These are phyloP conservation scores for Eonycteris spelaea DNA, from an alignment of 2,113 vertebrate species.

Conservation along the genomic window DNA sequence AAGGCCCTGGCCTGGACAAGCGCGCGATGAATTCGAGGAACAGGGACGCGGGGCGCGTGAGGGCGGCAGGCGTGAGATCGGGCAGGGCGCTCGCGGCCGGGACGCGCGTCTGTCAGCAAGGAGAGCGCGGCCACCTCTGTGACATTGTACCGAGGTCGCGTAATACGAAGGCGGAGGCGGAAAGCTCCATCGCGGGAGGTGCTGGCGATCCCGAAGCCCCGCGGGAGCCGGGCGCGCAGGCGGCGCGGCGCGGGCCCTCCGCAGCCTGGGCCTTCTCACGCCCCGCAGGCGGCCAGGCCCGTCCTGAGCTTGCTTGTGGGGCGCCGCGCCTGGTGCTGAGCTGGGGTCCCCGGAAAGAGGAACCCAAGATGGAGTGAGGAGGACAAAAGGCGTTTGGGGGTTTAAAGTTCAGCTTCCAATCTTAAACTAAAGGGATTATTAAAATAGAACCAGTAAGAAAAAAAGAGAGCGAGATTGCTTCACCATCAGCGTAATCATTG, in stretches of 20 bases:
- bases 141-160: neutral
- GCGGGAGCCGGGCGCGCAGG: neutral
- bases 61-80: accelerated
- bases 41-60: no score
- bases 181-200: neutral
- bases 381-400: neutral
- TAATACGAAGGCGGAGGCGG: neutral
- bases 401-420: neutral
- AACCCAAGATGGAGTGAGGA: neutral
- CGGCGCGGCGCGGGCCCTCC: no score
- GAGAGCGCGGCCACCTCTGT: no score
- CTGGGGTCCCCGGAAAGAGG: neutral
- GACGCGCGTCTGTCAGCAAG: no score
- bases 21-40: neutral
- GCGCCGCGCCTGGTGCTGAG: neutral
- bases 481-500: neutral
- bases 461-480: neutral
- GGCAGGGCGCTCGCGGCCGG: no score
- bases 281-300: neutral
- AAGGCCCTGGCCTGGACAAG: neutral
- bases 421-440: neutral
- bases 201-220: no score
- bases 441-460: neutral
- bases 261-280: neutral
- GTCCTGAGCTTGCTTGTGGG: neutral